These are phyloP conservation scores for Dipodomys stephensi DNA, from an alignment of 2,113 vertebrate genomes.

Conservation along the genomic window DNA sequence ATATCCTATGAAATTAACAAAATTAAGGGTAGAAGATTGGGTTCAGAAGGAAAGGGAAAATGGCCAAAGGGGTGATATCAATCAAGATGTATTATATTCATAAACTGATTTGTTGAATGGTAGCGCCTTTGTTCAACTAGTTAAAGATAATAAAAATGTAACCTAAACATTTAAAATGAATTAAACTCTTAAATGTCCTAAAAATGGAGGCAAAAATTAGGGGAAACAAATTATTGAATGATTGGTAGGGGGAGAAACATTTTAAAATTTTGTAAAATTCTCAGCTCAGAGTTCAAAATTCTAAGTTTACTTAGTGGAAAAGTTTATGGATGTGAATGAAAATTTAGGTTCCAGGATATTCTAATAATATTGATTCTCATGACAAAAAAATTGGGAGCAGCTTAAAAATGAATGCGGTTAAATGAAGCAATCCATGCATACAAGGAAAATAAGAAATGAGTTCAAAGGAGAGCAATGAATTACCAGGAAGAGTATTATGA, in stretches of 20 bases:
- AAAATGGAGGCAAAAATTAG: not conserved
- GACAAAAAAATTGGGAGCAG: not conserved
- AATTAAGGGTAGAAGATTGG: too few species aligned
- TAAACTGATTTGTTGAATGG: too few species aligned
- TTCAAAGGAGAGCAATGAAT: not conserved
- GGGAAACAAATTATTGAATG: not conserved
- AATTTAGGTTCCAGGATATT: constrained; percentile 19
- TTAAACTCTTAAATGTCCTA: not conserved
- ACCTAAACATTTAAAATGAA: not conserved
- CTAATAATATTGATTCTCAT: constrained; percentile 9
- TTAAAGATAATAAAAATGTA: too few species aligned
- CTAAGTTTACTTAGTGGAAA: constrained; percentile 15
- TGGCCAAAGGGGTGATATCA: too few species aligned
- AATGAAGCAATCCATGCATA: not conserved
- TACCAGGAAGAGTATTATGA: not conserved
- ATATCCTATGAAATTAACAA: too few species aligned
- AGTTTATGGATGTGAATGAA: not conserved
- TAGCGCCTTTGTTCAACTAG: too few species aligned
- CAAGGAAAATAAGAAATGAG: not conserved
- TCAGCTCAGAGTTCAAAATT: not conserved
- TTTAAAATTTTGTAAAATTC: not conserved
- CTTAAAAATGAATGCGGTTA: not conserved
- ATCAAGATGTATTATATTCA: too few species aligned
- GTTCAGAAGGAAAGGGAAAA: too few species aligned
- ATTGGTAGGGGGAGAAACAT: not conserved